Conservation (phyloP, 2,888 invertebrate genomes). For the Tridacna gigas region DNA sequence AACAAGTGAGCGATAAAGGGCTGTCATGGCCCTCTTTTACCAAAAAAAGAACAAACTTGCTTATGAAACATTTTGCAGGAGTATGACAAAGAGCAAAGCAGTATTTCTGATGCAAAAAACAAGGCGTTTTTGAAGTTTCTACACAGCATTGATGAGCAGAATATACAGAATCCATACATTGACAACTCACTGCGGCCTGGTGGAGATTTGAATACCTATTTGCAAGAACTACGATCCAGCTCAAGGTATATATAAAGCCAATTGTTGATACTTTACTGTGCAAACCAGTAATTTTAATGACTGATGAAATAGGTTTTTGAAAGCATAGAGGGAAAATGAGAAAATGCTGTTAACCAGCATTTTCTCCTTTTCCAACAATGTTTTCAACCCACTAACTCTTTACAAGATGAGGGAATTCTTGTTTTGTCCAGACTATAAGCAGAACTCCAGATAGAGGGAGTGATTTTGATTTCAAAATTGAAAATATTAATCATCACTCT, state of each 20-base stretch:
- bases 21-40: too few species aligned
- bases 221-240: conserved; percentile 74
- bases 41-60: neutral
- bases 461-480: too few species aligned
- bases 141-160: conserved; percentile 63
- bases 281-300: neutral
- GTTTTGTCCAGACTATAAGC: too few species aligned
- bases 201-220: conserved; percentile 75
- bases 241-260: conserved; percentile 64
- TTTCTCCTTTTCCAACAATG: neutral
- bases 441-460: too few species aligned
- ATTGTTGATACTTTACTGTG: neutral
- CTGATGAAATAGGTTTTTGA: neutral
- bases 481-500: too few species aligned
- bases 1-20: too few species aligned
- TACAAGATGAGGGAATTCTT: too few species aligned
- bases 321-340: neutral
- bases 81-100: conserved; percentile 74
- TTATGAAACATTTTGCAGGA: conserved; percentile 57
- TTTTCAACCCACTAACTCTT: too few species aligned
- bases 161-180: conserved; percentile 33
- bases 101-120: conserved; percentile 77
- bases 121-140: conserved; percentile 78
- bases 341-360: neutral
- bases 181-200: conserved; percentile 77